Percentiles rank a stretch among this genome's conserved stretches.
phyloP scores from a whole-genome alignment of 1,140 invertebrate species.

The Ceratitis capitata region DNA sequence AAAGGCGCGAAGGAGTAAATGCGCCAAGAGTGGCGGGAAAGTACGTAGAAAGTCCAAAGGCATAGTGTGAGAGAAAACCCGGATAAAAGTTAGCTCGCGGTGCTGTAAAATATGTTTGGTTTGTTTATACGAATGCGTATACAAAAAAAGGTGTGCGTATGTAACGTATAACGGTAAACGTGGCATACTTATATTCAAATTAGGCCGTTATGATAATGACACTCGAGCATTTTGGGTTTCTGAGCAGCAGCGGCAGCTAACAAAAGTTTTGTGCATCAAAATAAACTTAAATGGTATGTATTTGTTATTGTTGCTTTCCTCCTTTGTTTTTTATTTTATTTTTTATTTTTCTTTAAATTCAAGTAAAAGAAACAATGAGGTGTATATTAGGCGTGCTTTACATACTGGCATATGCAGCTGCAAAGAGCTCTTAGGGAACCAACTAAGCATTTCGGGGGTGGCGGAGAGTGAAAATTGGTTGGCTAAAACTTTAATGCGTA shows the following conservation, averaged over 20 bases:
- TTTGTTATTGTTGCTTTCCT: background rate
- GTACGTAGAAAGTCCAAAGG: background rate
- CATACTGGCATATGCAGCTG: background rate
- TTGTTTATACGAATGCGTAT: too few relatives aligned
- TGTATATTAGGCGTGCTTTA: background rate
- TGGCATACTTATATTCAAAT: background rate
- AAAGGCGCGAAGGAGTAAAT: background rate
- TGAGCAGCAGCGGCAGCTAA: background rate
- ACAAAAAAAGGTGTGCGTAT: background rate
- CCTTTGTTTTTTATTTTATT: background rate
- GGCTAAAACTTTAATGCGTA: background rate
- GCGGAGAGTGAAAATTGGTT: background rate
- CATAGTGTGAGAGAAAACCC: background rate
- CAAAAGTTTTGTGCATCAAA: background rate
- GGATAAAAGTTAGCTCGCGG: background rate
- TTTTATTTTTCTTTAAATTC: background rate
- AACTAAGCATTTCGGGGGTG: too few relatives aligned
- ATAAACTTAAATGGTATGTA: background rate
- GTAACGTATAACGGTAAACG: background rate
- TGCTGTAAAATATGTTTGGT: background rate
- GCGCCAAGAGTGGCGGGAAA: background rate
- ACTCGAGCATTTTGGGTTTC: background rate
- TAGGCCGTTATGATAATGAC: slow-evolving; percentile 2
- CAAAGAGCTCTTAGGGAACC: background rate
- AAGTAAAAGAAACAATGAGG: background rate